Evolutionary conservation across 2,888 invertebrate genomes (phyloP), one percentile per base, ranked within the genome.

Genomic region (Apantesis nais): DNA sequence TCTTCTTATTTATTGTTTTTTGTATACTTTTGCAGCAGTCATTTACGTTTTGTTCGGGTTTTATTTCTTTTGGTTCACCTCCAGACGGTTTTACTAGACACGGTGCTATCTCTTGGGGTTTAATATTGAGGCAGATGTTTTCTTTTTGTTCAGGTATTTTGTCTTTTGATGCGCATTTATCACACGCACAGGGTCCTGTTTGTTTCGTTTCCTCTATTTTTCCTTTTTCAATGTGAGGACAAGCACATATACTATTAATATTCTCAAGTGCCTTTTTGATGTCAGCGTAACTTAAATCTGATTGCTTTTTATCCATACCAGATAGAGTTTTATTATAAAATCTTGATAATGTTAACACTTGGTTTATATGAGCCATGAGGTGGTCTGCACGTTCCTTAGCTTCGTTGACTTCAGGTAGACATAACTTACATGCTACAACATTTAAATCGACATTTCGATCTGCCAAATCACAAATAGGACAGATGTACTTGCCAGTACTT

Each of bases 251-350:
- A 8, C 75, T 75, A 19, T 72, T 62, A 34, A 71, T 60, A n/a
- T 76, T 73, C 68, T 82, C 78, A 41, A 85, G 75, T 60, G 76
- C 77, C 22, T 76, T 66, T 68, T 81, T 86, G 1, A 82, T 74
- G 70, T 76, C 74, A 8, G 9, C 34, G 25, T 69, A 69, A 8
- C n/a, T 64, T 22, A 69, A 29, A 11, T 60, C n/a, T 1, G 31
- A 55, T 2, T 2, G 16, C 11, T 62, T 60, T 5, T 22, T 58
- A 5, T 66, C 29, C 0, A 12, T 29, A 39, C 22, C 66, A 63
- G 5, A 4, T 7, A 39, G 22, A 37, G n/a, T 14, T n/a, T 61
- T 60, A 52, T 76, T 78, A 63, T 76, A 78, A 64, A 76, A 72
- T 66, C 76, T 74, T 41, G 77, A 71, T 8, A 83, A 41, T 62